These are phyloP conservation scores for Salvelinus sp. DNA, from an alignment of 2,113 vertebrate species.

Conservation along the genomic window DNA sequence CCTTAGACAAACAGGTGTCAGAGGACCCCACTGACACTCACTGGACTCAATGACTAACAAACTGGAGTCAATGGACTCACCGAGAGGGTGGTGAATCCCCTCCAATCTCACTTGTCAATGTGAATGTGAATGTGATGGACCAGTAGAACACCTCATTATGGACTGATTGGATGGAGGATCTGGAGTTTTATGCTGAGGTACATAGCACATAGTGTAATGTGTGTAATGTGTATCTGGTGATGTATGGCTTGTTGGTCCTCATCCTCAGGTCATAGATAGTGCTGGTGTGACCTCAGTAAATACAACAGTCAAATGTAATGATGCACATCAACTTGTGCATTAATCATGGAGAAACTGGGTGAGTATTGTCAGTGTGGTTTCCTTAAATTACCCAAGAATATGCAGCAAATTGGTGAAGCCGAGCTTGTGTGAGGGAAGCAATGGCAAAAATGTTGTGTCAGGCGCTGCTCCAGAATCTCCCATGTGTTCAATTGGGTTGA, in stretches of 20 bases:
- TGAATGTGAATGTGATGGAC: not conserved
- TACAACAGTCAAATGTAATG: too few relatives aligned
- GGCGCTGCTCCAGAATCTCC: too few relatives aligned
- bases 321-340: not conserved
- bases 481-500: too few relatives aligned
- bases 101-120: not conserved
- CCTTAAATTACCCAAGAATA: not conserved
- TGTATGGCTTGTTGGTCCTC: too few relatives aligned
- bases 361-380: not conserved
- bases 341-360: not conserved
- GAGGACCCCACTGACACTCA: constrained; percentile 9
- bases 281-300: too few relatives aligned
- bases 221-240: too few relatives aligned
- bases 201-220: too few relatives aligned
- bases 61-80: not conserved
- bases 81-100: not conserved
- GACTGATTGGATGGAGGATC: too few relatives aligned
- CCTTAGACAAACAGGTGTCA: constrained; percentile 18
- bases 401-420: not conserved
- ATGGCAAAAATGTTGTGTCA: not conserved
- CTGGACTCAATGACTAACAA: not conserved
- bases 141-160: too few relatives aligned
- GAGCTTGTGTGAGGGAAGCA: too few relatives aligned
- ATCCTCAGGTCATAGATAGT: too few relatives aligned
- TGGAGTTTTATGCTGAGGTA: too few relatives aligned